Evolutionary conservation across 1,140 invertebrate genomes (phyloP).

Genomic region (Zaprionus camerounensis): DNA sequence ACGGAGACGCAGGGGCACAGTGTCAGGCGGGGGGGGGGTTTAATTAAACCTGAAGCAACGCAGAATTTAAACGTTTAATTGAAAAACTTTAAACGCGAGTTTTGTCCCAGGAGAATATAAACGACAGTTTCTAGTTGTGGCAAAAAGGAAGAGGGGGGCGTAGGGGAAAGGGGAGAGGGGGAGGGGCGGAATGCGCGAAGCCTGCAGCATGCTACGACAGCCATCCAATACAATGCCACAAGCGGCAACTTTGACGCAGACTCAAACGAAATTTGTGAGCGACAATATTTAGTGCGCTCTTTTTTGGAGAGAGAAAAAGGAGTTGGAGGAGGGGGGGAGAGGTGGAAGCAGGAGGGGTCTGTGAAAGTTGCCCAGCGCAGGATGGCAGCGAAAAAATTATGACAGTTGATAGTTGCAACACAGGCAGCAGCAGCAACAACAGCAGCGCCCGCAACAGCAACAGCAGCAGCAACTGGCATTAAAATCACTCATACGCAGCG

Average conservation of each 20-base stretch:
- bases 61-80: constrained; percentile 74
- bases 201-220: constrained; percentile 8
- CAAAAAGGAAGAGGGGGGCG: neutral
- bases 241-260: constrained; percentile 56
- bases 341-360: neutral
- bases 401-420: constrained; percentile 58
- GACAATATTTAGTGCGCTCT: constrained; percentile 50
- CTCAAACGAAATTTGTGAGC: constrained; percentile 68
- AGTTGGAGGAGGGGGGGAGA: neutral
- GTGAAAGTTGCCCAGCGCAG: constrained; percentile 27
- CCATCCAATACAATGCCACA: constrained; percentile 47
- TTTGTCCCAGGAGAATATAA: constrained; percentile 33
- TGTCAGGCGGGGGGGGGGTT: constrained; percentile 11
- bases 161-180: neutral
- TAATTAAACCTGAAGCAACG: constrained; percentile 65
- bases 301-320: constrained; percentile 7
- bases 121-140: constrained; percentile 19
- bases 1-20: too few relatives aligned
- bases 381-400: constrained; percentile 47
- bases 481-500: constrained; percentile 69
- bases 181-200: too few relatives aligned
- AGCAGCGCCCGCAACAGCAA: neutral
- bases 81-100: constrained; percentile 68
- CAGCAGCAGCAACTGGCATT: constrained; percentile 16
- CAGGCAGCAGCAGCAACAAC: constrained; percentile 10